Evolutionary conservation across 2,888 invertebrate species (phyloP).

Genomic region (Kryphioiulus occultus): DNA sequence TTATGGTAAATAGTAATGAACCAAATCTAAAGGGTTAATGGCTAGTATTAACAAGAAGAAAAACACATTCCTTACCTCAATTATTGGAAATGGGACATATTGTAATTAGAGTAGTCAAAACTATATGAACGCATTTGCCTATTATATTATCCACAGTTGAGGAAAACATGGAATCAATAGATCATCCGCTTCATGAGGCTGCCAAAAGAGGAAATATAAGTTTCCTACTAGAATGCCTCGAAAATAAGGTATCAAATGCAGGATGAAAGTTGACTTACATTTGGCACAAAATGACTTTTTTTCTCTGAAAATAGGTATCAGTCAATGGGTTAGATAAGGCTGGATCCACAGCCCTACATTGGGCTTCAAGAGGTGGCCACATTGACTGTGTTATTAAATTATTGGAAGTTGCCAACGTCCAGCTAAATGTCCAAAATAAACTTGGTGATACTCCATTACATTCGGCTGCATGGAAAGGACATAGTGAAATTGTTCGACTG

Average conservation of each 20-base stretch:
- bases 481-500: constrained; percentile 66
- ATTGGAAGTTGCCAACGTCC: constrained; percentile 64
- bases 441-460: constrained; percentile 73
- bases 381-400: constrained; percentile 67
- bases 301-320: constrained; percentile 63
- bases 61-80: too few relatives aligned
- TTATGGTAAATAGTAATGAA: constrained; percentile 65
- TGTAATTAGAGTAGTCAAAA: too few relatives aligned
- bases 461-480: constrained; percentile 70
- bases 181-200: constrained; percentile 72
- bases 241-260: constrained; percentile 69
- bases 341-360: constrained; percentile 72
- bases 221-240: constrained; percentile 69
- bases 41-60: too few relatives aligned
- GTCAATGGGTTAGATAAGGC: constrained; percentile 72
- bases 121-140: too few relatives aligned
- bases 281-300: background rate
- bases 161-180: constrained; percentile 68
- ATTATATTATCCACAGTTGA: constrained; percentile 63
- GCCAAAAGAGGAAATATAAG: constrained; percentile 71
- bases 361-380: constrained; percentile 72
- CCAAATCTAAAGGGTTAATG: too few relatives aligned
- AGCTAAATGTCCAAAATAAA: constrained; percentile 69
- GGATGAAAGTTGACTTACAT: constrained; percentile 61
- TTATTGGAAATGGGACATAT: too few relatives aligned